Evolutionary conservation across 2,888 invertebrate species (phyloP).

Genomic region (Bombyx huttoni): DNA sequence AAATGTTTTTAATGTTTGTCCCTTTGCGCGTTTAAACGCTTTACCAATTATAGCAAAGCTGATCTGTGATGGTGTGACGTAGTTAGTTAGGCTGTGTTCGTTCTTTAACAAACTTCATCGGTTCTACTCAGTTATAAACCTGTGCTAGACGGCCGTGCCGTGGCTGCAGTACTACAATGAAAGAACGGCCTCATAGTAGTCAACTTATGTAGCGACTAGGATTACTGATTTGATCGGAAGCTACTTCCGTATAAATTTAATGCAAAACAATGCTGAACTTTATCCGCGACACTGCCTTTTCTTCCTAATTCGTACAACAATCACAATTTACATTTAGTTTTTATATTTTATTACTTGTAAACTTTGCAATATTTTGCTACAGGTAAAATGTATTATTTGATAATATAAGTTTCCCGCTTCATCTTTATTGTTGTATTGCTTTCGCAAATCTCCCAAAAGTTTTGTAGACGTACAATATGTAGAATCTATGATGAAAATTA

Average conservation of each 20-base stretch:
- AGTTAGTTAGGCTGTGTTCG: conserved; percentile 52
- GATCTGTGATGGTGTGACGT: conserved; percentile 67
- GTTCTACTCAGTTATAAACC: background rate
- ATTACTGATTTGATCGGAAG: background rate
- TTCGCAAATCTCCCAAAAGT: background rate
- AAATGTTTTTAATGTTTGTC: conserved; percentile 14
- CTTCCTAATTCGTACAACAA: background rate
- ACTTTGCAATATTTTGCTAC: background rate
- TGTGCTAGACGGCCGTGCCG: background rate
- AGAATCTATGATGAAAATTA: background rate
- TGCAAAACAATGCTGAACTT: background rate
- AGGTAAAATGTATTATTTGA: background rate
- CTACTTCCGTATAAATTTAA: background rate
- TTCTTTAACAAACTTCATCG: background rate
- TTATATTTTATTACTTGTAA: background rate
- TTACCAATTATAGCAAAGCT: conserved; percentile 51
- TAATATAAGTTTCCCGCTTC: background rate
- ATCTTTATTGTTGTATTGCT: background rate
- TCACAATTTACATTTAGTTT: background rate
- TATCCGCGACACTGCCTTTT: background rate
- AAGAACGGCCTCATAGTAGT: background rate
- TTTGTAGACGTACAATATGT: background rate
- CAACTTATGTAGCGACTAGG: background rate
- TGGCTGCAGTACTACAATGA: background rate
- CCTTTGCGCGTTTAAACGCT: conserved; percentile 39